Conservation (phyloP, 2,797 vertebrate genomes). For the Syngnathus rostellatus region DNA sequence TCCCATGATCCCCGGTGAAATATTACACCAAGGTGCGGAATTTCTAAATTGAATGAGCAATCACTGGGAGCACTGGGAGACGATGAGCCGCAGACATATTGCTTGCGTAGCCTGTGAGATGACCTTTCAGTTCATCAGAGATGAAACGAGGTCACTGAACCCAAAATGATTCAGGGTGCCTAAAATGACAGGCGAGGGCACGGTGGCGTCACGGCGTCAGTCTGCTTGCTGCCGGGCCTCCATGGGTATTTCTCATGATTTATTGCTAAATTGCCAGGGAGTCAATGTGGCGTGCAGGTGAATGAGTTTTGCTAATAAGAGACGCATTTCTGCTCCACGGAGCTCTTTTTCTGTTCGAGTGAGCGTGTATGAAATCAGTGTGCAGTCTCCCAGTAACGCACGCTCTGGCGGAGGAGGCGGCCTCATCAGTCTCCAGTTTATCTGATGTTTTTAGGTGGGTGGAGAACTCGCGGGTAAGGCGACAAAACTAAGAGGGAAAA, state of each 20-base stretch:
- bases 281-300: slow-evolving; percentile 72
- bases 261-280: slow-evolving; percentile 68
- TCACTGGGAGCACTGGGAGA: slow-evolving; percentile 45
- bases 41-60: slow-evolving; percentile 58
- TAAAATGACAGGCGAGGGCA: slow-evolving; percentile 60
- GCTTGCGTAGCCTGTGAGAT: slow-evolving; percentile 46
- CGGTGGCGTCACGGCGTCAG: slow-evolving; percentile 37
- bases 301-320: slow-evolving; percentile 74
- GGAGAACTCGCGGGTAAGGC: slow-evolving; percentile 43
- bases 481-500: slow-evolving; percentile 18
- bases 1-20: slow-evolving; percentile 50
- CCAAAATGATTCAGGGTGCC: slow-evolving; percentile 60
- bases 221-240: slow-evolving; percentile 43
- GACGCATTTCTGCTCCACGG: slow-evolving; percentile 68
- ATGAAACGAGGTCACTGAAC: slow-evolving; percentile 55
- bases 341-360: slow-evolving; percentile 69
- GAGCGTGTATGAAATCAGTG: slow-evolving; percentile 63
- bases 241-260: slow-evolving; percentile 56
- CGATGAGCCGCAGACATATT: slow-evolving; percentile 49
- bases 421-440: slow-evolving; percentile 60
- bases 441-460: slow-evolving; percentile 58
- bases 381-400: slow-evolving; percentile 57
- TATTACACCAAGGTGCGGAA: slow-evolving; percentile 49
- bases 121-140: slow-evolving; percentile 65
- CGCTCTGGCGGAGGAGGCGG: slow-evolving; percentile 58